Evolutionary conservation across 2,113 vertebrate species (phyloP).

Genomic region (Sorex araneus): DNA sequence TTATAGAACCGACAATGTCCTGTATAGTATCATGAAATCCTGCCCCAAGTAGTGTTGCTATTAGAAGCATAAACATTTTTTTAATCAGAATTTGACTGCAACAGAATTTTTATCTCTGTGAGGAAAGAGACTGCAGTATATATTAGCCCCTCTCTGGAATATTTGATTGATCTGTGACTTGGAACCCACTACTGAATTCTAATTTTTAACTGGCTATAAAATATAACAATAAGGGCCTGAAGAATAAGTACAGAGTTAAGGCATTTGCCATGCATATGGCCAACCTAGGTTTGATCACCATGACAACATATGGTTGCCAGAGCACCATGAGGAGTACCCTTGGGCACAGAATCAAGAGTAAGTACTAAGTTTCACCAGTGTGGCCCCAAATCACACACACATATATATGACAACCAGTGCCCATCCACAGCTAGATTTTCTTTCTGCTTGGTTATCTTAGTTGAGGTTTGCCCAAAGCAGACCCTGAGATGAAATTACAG

Average conservation of each 20-base stretch:
- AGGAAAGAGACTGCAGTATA: slow-evolving; percentile 8
- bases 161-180: not conserved
- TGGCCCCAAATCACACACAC: too few species aligned
- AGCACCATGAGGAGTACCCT: too few species aligned
- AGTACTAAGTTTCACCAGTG: too few species aligned
- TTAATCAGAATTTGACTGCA: not conserved
- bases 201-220: not conserved
- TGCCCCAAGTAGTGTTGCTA: not conserved
- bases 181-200: not conserved
- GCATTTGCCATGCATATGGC: too few species aligned
- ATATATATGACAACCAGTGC: too few species aligned
- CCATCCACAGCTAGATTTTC: not conserved
- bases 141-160: not conserved
- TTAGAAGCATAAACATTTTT: slow-evolving; percentile 30
- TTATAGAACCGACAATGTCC: not conserved
- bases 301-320: too few species aligned
- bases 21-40: not conserved
- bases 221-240: not conserved
- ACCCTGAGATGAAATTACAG: not conserved
- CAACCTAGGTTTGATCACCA: too few species aligned
- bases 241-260: too few species aligned
- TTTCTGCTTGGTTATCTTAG: not conserved
- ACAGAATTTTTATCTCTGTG: not conserved
- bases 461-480: not conserved
- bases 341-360: too few species aligned